Base-by-base conservation (phyloP, 2,888 invertebrate species). In the Hydropsyche betteni region DNA sequence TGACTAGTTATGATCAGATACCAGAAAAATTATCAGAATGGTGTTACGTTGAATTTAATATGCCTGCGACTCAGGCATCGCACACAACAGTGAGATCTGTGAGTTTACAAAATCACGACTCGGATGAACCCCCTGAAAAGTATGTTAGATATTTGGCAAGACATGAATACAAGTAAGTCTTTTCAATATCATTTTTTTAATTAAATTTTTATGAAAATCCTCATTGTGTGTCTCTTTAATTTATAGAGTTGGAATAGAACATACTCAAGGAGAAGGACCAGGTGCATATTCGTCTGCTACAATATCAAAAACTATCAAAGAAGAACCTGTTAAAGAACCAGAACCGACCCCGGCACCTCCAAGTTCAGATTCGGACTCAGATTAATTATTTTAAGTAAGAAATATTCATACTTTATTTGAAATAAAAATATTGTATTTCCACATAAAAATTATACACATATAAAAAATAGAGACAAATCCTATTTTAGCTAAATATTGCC, bases 1-100 rank as follows among this genome's bases (percentile, higher is more conserved):
- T 99, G 80, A 98, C 98, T 33, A 96, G 97, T 69, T 99, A 96
- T 87, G 99, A 99, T 87, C 95, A 98, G 87, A 92, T 99, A 83
- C 99, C 99, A 36, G 97, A 96, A 80, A 92, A 94, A 84, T 90
- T 98, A 84, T 93, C 97, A 78, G 93, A 93, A 80, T 93, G 91
- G 85, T 95, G 95, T 81, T 91, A 91, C 83, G 97, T 99, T 50
- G 98, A 99, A 86, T 99, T 98, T 86, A 98, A 97, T 69, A 99
- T 99, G 99, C 99, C 99, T 51, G 94, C 96, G 80, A 97, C 97
- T 52, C 97, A 97, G 83, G 93, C 92, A 72, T 96, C 96, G 77
- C 98, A 99, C 85, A 96, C 97, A 74, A 98, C 98, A 52, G 95
- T 98, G 80, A 90, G 99, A 81, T 98, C 98, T 80, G 96, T 96